Evolutionary conservation across 1,140 invertebrate genomes (phyloP), one percentile per base, ranked within the genome.

Genomic region (Drosophila carrolli): DNA sequence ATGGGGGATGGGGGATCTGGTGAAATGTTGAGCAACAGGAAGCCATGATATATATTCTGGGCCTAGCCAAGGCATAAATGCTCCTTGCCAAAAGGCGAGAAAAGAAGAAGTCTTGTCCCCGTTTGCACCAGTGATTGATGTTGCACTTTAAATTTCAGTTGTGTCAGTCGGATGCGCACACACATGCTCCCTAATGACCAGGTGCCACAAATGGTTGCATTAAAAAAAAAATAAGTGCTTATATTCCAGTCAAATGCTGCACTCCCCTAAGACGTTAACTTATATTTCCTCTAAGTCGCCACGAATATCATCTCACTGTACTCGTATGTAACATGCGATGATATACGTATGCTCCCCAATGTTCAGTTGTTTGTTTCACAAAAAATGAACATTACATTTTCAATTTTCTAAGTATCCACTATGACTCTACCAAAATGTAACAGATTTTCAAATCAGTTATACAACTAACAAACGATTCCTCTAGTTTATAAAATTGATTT

Each of bases 121-220:
- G 53, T 70, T 71, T 70, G 19, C 44, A 57, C 41, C 67, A 70
- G 65, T 71, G 67, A 71, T 71, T 71, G 67, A 71, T 71, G 67
- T 71, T 71, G 66, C 67, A 71, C 67, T 71, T 71, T 71, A 71
- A 71, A 71, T 70, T 71, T 70, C 66, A 71, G 67, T 70, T 71
- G 51, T 57, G 65, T 58, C 67, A 71, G 27, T 71, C 53, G 68
- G 29, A 71, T 23, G 37, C 16, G 32, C 37, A 35, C 46, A 29
- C 57, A 62, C 16, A 16, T 60, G 47, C 47, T 62, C 48, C 65
- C 67, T 71, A 71, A 71, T 71, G 67, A 71, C 66, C 67, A 71
- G 67, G 67, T 71, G 67, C 67, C 67, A 70, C 67, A 71, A 71
- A 71, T 71, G 67, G 65, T 50, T 70, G 67, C 43, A 70, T 35